Conservation (phyloP, 2,797 vertebrate species). For the Anabas testudineus region DNA sequence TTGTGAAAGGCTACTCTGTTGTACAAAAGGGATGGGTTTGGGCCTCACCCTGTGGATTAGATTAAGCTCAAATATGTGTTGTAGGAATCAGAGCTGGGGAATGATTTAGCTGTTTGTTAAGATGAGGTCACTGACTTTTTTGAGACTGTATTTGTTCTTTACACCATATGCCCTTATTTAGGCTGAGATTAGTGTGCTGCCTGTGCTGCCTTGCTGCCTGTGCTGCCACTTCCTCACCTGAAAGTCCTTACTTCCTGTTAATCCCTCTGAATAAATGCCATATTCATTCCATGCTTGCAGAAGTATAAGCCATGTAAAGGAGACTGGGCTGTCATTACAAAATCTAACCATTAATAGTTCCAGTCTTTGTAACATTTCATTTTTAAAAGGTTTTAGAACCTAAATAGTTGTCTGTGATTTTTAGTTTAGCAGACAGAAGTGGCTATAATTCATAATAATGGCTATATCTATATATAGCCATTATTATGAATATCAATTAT, state of each 20-base stretch:
- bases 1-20: slow-evolving; percentile 52
- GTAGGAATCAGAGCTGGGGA: slow-evolving; percentile 75
- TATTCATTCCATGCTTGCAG: slow-evolving; percentile 43
- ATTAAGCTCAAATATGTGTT: slow-evolving; percentile 76
- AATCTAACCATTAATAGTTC: slow-evolving; percentile 26
- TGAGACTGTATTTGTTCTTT: slow-evolving; percentile 62
- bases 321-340: neutral
- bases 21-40: slow-evolving; percentile 64
- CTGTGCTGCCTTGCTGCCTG: slow-evolving; percentile 31
- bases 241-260: slow-evolving; percentile 53
- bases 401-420: slow-evolving; percentile 20
- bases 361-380: slow-evolving; percentile 31
- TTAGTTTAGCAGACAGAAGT: slow-evolving; percentile 35
- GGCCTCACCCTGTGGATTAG: slow-evolving; percentile 77
- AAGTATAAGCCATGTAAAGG: slow-evolving; percentile 6
- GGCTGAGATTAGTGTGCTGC: slow-evolving; percentile 42
- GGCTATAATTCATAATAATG: neutral
- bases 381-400: slow-evolving; percentile 12
- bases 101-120: slow-evolving; percentile 78
- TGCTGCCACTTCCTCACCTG: slow-evolving; percentile 65
- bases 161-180: slow-evolving; percentile 76
- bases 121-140: slow-evolving; percentile 78
- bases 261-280: slow-evolving; percentile 26
- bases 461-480: too few relatives aligned
- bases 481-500: too few relatives aligned